Percentiles rank a stretch among this genome's conserved stretches.
Conservation (phyloP, 2,888 invertebrate genomes). For the Chesias legatella region DNA sequence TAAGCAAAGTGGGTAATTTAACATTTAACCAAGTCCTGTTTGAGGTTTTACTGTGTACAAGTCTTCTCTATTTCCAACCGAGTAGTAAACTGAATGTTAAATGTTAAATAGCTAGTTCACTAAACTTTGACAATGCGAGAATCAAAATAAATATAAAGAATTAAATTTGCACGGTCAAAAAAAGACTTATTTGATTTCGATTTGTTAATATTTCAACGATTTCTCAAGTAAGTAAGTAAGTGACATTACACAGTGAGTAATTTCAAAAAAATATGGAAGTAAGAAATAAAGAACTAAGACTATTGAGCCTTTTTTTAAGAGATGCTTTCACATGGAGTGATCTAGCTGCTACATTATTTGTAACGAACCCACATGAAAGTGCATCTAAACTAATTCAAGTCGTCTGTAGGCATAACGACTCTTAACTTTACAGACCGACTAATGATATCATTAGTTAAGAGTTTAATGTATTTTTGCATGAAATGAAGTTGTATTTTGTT, state of each 20-base stretch:
- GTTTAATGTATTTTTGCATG: slow-evolving; percentile 1
- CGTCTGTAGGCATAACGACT: slow-evolving; percentile 20
- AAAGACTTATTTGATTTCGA: too few species aligned
- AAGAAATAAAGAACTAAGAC: too few species aligned
- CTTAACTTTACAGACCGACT: slow-evolving; percentile 15
- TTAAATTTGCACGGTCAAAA: too few species aligned
- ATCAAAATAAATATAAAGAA: too few species aligned
- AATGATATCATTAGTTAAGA: slow-evolving; percentile 16
- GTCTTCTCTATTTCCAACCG: slow-evolving; percentile 17
- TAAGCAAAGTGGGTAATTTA: slow-evolving; percentile 24
- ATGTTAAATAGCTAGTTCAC: slow-evolving; percentile 4
- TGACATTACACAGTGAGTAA: too few species aligned
- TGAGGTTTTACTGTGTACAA: slow-evolving; percentile 25
- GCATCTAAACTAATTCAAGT: slow-evolving; percentile 31
- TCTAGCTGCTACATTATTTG: slow-evolving; percentile 3
- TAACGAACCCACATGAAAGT: slow-evolving; percentile 6
- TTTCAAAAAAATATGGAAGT: too few species aligned
- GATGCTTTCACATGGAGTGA: too few species aligned
- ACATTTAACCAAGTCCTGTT: slow-evolving; percentile 23
- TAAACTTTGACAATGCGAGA: background rate
- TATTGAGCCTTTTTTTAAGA: too few species aligned
- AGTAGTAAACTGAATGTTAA: slow-evolving; percentile 5
- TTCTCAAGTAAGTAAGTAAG: too few species aligned
- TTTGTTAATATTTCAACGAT: too few species aligned
- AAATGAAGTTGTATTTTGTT: slow-evolving; percentile 4